A percentile compares a stretch with the other conserved stretches of the same genome.
These are phyloP conservation scores for Calameuta pallipes DNA, from an alignment of 2,888 invertebrate genomes.

Conservation along the genomic window DNA sequence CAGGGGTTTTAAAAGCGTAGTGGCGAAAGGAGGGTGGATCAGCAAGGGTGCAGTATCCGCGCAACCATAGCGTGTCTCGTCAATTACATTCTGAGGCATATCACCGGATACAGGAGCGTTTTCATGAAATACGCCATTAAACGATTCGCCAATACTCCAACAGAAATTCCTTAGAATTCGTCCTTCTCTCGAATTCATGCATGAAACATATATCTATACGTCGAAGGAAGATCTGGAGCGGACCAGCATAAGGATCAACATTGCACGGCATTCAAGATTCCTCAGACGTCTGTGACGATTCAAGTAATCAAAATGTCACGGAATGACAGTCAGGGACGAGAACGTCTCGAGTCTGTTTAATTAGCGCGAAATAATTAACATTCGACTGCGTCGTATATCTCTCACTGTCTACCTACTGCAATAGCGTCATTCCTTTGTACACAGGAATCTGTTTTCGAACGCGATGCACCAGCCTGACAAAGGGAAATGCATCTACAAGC, in stretches of 20 bases:
- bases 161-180: background rate
- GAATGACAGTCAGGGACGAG: background rate
- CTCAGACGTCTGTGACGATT: background rate
- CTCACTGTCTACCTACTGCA: background rate
- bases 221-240: background rate
- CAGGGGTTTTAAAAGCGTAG: background rate
- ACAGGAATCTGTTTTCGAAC: background rate
- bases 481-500: background rate
- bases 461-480: background rate
- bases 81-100: conserved; percentile 8
- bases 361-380: conserved; percentile 35
- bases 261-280: background rate
- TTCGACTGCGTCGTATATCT: conserved; percentile 12
- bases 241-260: background rate
- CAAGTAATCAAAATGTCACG: background rate
- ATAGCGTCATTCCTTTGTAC: background rate
- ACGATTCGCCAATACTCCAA: background rate
- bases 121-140: conserved; percentile 3
- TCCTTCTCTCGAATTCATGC: background rate
- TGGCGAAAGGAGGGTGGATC: background rate
- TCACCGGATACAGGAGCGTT: conserved; percentile 1
- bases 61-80: conserved; percentile 8
- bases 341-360: conserved; percentile 20
- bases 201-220: background rate
- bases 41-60: background rate